Evolutionary conservation across 1,140 invertebrate genomes (phyloP), one percentile per base, ranked within the genome.

Genomic region (Sinella curviseta): DNA sequence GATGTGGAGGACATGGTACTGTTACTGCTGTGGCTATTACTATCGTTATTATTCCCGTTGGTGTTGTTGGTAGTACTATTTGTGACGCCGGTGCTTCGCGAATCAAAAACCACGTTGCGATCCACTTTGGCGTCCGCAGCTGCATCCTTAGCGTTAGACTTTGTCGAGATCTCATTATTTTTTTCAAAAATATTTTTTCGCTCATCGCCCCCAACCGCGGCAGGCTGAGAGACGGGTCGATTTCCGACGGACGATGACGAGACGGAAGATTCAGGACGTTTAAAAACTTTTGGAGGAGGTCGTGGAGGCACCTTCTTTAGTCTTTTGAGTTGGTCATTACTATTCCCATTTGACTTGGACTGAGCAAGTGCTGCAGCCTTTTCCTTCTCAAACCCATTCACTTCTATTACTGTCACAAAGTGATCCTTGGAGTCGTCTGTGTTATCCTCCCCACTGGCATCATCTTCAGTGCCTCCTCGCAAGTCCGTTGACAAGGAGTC

Each of bases 341-440:
- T 74, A 54, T 55, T 74, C 17, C 67, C 82, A 35, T 31, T 26
- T 28, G 34, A 28, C 24, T 77, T 36, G 34, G 78, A 60, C 33
- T 60, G 57, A 31, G 28, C 34, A n/a, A 57, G 48, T 54, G 76
- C 48, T 1, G 35, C 75, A 67, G 24, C 31, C 39, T 80, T 77
- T 20, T 81, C 78, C 54, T 83, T 85, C 31, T 83, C 77, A 39
- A 82, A 83, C 16, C 89, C 89, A 74, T 94, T 94, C 1, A 95
- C 94, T 90, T 95, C 93, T 81, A 95, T 95, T 73, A 95, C 94
- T 78, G 94, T 95, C 79, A 95, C 91, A 88, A 94, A 95, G 87
- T 94, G 93, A 74, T 81, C 83, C 67, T 78, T 76, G 34, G 78
- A 81, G 16, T 82, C 83, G 31, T 77, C 73, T 33, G 79, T 76